A percentile compares a stretch with the other conserved stretches of the same genome.
Conservation (phyloP, 2,888 invertebrate genomes). For the Drosophila suboccidentalis region DNA sequence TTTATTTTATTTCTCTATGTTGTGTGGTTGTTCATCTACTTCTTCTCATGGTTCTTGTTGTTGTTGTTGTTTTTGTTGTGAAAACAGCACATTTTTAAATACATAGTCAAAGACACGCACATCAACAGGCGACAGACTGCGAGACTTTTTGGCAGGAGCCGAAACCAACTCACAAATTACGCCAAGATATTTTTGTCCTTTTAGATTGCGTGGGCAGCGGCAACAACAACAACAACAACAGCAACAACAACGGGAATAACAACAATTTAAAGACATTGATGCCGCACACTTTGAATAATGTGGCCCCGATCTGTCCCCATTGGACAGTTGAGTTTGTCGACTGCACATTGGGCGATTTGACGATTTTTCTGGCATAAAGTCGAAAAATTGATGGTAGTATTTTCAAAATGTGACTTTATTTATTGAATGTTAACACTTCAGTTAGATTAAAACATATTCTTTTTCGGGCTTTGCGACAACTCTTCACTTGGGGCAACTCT, state of each 20-base stretch:
- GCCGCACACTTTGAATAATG: slow-evolving; percentile 66
- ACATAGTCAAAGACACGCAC: slow-evolving; percentile 65
- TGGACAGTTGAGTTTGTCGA: slow-evolving; percentile 30
- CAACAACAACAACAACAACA: slow-evolving; percentile 18
- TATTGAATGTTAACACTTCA: too few species aligned
- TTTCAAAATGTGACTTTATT: too few species aligned
- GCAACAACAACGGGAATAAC: slow-evolving; percentile 5
- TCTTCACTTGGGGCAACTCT: too few species aligned
- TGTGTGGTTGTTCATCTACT: slow-evolving; percentile 22
- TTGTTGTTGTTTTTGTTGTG: slow-evolving; percentile 32
- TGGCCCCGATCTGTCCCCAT: slow-evolving; percentile 32
- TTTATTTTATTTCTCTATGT: slow-evolving; percentile 74
- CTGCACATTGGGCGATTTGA: too few species aligned
- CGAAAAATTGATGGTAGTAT: too few species aligned
- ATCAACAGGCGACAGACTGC: slow-evolving; percentile 54
- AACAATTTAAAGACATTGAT: slow-evolving; percentile 35
- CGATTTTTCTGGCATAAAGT: too few species aligned
- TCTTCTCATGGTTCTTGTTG: slow-evolving; percentile 14
- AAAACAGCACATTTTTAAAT: slow-evolving; percentile 69
- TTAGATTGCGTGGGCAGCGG: slow-evolving; percentile 69
- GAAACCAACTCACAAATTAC: slow-evolving; percentile 57
- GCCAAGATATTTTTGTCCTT: slow-evolving; percentile 65
- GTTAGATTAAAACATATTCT: too few species aligned
- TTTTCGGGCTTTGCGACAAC: too few species aligned
- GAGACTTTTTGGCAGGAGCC: not conserved